A percentile compares a stretch with the other conserved stretches of the same genome.
phyloP scores from a whole-genome alignment of 2,797 vertebrate species.

The Gymnopithys bicolor region DNA sequence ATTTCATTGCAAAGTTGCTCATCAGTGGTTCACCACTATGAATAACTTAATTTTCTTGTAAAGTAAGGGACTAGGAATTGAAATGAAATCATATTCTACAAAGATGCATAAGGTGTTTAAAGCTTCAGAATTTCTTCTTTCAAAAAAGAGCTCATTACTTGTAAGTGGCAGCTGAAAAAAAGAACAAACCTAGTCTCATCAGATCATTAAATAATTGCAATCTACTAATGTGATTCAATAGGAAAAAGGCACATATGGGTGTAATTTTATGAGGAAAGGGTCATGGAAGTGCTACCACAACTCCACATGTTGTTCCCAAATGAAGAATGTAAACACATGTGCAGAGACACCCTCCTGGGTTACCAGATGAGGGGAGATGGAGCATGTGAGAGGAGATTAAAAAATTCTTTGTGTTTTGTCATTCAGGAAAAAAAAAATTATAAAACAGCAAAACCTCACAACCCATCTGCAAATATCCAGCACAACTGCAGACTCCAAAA shows the following conservation, averaged over 20 bases:
- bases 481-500: neutral
- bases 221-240: neutral
- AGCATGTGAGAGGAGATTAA: accelerated
- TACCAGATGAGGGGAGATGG: neutral
- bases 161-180: neutral
- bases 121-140: neutral
- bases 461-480: neutral
- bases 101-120: neutral
- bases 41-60: neutral
- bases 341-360: neutral
- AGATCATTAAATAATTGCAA: neutral
- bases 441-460: neutral
- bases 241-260: neutral
- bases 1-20: neutral
- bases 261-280: neutral
- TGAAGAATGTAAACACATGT: neutral
- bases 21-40: neutral
- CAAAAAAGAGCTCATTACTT: neutral
- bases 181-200: neutral
- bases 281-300: neutral
- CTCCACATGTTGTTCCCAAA: neutral
- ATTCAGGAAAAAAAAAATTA: neutral
- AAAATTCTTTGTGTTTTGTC: neutral
- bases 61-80: neutral
- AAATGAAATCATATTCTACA: neutral